A percentile compares a stretch with the other conserved stretches of the same genome.
Conservation (phyloP, 2,113 vertebrate genomes). For the Plecturocebus donacophilus region DNA sequence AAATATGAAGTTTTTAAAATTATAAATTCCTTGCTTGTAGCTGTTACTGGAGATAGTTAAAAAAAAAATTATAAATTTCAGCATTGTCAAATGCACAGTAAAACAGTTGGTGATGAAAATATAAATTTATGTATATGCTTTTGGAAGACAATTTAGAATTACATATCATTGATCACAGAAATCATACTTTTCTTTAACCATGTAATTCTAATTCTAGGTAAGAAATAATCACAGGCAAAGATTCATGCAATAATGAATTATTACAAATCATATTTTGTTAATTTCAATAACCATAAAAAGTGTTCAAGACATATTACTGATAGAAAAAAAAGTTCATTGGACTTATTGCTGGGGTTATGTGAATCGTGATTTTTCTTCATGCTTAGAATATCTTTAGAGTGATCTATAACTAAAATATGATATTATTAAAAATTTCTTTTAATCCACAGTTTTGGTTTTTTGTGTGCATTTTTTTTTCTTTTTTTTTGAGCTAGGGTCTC, state of each 20-base stretch:
- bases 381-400: slow-evolving; percentile 16
- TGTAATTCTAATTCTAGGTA: slow-evolving; percentile 37
- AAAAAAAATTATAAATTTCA: background rate
- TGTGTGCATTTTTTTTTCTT: too few relatives aligned
- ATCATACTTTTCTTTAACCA: background rate
- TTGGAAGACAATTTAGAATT: slow-evolving; percentile 29
- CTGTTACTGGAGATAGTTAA: too few relatives aligned
- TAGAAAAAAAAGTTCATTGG: background rate
- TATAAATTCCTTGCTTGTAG: background rate
- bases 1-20: background rate
- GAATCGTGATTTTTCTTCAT: background rate
- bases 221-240: slow-evolving; percentile 29
- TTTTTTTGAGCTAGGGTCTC: too few relatives aligned
- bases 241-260: background rate
- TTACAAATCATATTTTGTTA: slow-evolving; percentile 28
- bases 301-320: background rate
- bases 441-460: background rate
- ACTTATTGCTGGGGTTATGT: background rate
- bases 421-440: background rate
- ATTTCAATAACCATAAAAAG: slow-evolving; percentile 18
- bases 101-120: slow-evolving; percentile 40
- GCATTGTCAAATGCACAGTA: background rate
- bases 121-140: background rate
- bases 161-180: background rate
- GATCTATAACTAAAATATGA: background rate